Conservation (phyloP, 2,797 vertebrate genomes). For the Sebastolobus altivelis region DNA sequence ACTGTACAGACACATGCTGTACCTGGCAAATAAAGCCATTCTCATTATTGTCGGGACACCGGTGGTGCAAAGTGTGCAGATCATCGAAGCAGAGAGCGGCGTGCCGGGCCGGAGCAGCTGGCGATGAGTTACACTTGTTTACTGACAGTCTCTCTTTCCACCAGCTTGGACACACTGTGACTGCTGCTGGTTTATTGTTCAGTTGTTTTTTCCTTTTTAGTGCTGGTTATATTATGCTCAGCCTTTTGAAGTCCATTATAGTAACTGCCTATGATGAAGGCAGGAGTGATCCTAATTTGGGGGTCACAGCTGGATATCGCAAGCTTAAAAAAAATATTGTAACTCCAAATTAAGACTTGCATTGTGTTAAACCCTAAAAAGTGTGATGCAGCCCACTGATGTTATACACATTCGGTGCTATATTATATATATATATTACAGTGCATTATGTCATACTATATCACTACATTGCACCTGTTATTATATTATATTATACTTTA, state of each 20-base stretch:
- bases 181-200: neutral
- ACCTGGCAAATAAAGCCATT: slow-evolving; percentile 8
- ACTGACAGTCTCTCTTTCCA: slow-evolving; percentile 20
- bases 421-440: neutral
- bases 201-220: neutral
- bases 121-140: slow-evolving; percentile 22
- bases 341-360: no score
- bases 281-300: neutral
- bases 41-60: neutral
- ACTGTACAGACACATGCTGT: neutral
- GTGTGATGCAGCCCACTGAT: neutral
- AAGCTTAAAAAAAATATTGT: neutral
- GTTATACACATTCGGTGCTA: neutral
- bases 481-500: neutral
- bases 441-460: no score
- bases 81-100: neutral
- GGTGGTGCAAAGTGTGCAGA: neutral
- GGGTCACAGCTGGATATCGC: slow-evolving; percentile 3
- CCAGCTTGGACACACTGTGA: slow-evolving; percentile 6
- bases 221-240: neutral
- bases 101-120: slow-evolving; percentile 31
- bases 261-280: slow-evolving; percentile 15
- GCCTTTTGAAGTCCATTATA: slow-evolving; percentile 7
- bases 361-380: neutral
- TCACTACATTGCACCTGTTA: neutral